phyloP scores from a whole-genome alignment of 2,113 vertebrate species.

The Periophthalmodon schlosseri region DNA sequence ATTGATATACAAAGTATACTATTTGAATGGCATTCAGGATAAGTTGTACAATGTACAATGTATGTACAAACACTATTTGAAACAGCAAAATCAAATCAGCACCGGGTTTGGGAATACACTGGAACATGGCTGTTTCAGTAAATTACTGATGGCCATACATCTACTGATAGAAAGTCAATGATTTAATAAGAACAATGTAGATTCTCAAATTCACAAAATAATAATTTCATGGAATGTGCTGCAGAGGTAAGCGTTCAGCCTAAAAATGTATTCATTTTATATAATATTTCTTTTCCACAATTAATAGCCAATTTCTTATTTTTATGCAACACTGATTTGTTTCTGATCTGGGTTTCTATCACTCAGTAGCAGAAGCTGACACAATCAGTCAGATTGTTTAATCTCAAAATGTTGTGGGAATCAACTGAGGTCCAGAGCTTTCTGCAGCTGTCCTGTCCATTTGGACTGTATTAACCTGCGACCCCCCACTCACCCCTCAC shows the following conservation, averaged over 20 bases:
- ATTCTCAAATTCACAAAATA: too few species aligned
- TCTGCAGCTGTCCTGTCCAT: conserved; percentile 37
- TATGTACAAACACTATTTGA: too few species aligned
- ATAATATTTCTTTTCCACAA: not conserved
- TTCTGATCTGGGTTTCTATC: not conserved
- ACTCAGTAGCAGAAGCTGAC: not conserved
- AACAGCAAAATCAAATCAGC: too few species aligned
- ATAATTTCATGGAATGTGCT: too few species aligned
- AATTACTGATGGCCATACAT: too few species aligned
- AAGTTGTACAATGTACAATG: not conserved
- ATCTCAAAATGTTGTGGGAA: not conserved
- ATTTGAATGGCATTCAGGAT: not conserved
- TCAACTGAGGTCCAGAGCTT: not conserved
- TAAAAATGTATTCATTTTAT: too few species aligned
- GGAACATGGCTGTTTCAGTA: too few species aligned
- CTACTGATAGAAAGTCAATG: too few species aligned
- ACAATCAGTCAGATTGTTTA: not conserved
- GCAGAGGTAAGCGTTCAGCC: too few species aligned
- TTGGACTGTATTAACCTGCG: conserved; percentile 52
- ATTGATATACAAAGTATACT: not conserved
- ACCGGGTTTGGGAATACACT: too few species aligned
- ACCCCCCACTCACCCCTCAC: conserved; percentile 56
- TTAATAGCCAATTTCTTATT: not conserved
- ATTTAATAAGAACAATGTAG: too few species aligned
- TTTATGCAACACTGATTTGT: not conserved